Base-by-base conservation (phyloP, 2,797 vertebrate species). In the Dendrocincla tyrannina region DNA sequence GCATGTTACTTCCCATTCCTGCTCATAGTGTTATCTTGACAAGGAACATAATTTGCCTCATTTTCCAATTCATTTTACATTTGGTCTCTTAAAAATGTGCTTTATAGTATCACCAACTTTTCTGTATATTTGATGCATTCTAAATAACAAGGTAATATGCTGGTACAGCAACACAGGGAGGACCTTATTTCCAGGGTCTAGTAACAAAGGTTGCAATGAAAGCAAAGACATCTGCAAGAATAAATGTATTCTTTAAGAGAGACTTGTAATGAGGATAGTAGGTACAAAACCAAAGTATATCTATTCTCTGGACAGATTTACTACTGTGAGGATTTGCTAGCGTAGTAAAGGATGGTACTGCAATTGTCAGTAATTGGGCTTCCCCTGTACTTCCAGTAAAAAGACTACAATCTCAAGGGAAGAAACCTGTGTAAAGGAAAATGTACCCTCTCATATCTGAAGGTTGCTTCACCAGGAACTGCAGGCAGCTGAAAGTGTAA, bases 181-280 rank as follows among this genome's bases (percentile, higher is more conserved):
- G 59, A 96, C 81, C 56, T 97, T 9, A 6, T 92, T 96, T 93
- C 83, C 67, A 81, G 32, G 52, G 62, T 93, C 52, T 85, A 92
- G 83, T 87, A 93, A 66, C 27, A 60, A 84, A 73, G 55, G 37
- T 49, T 95, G 53, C 46, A 89, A 35, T 50, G 55, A 92, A 94
- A 95, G 75, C 23, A 96, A 77, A 90, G 69, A 81, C 28, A 52
- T 53, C 66, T 72, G 32, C 30, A 72, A 75, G 30, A 95, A 95
- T 83, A 92, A 95, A 89, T 73, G 27, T 80, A 33, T 92, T 64
- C 74, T 89, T 84, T 66, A 77, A 94, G 80, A 35, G 8, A 89
- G 37, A 76, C 28, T 67, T 86, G 7, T 28, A 79, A 35, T 46
- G 52, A 88, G 69, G 32, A 55, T 27, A 53, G 46, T 27, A 67